Base-by-base conservation (phyloP, 2,113 vertebrate species). In the Glaucidium brasilianum region DNA sequence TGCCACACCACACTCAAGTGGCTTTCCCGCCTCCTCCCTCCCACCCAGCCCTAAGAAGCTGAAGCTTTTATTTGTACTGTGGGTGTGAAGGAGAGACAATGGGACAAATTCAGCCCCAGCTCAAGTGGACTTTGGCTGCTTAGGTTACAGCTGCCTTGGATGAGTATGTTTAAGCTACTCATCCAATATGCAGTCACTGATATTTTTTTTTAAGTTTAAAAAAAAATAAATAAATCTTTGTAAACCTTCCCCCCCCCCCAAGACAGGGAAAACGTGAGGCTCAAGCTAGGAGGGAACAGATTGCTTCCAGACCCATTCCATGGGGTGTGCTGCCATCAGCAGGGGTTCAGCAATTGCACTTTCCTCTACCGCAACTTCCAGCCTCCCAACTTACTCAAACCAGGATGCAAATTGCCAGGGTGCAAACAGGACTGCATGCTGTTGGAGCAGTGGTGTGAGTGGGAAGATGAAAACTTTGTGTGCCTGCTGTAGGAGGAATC, bases 401-500 rank as follows among this genome's bases (percentile, higher is more conserved):
- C 60, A 60, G 71, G 79, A 77, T 64, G 81, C 87, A 89, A 89
- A 94, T 10, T 78, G 53, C 66, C 71, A 83, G 35, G 47, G 95
- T 74, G 85, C 92, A 83, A 84, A 75, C 41, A 60, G 56, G 43
- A 73, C 76, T 88, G 85, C 74, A 26, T 37, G 76, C 92, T 96
- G 79, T 91, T 95, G 84, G 45, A 96, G 79, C 90, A 90, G 58
- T 87, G 76, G 92, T 60, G 49, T 72, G 92, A 97, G 93, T 96
- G 82, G 94, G 96, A 96, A 94, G 95, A 95, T 91, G 90, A 97
- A 96, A 95, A 96, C 89, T 94, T 88, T 55, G 78, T 88, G 75
- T 94, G 95, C 79, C 85, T 95, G 72, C 79, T 96, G 96, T 95
- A 93, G 97, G 97, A 97, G 95, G 96, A 97, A 91, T 95, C 87